Conservation (phyloP, 2,797 vertebrate genomes). For the Cuculus canorus region DNA sequence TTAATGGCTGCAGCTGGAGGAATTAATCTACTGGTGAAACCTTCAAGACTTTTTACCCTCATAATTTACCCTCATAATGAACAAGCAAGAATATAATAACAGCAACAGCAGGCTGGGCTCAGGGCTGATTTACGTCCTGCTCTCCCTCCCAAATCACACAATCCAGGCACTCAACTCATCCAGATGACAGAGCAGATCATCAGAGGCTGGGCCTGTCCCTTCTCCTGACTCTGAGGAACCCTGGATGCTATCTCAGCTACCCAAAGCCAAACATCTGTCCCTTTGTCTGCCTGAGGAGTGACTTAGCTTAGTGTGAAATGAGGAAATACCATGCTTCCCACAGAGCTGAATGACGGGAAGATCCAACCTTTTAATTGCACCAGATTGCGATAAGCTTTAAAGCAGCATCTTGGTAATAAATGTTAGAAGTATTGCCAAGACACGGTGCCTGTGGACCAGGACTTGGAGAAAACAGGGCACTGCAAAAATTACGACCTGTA, state of each 20-base stretch:
- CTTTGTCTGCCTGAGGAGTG: constrained; percentile 13
- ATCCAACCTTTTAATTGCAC: constrained; percentile 26
- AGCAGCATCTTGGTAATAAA: constrained; percentile 9
- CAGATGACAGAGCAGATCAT: not conserved
- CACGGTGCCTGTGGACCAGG: not conserved
- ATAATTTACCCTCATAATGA: not conserved
- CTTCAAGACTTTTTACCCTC: not conserved
- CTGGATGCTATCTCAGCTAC: constrained; percentile 8
- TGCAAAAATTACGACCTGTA: not conserved
- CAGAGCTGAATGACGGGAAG: constrained; percentile 26
- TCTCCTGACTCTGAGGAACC: not conserved
- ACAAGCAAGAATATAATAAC: not conserved
- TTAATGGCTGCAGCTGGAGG: not conserved
- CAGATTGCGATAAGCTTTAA: not conserved
- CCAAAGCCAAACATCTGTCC: not conserved
- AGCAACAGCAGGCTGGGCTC: not conserved
- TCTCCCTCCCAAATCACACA: not conserved
- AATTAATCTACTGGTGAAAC: not conserved
- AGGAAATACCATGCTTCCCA: constrained; percentile 48
- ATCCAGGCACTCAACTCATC: not conserved
- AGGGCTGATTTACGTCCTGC: not conserved
- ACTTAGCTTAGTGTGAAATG: not conserved
- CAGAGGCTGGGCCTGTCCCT: not conserved
- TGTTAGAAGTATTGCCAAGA: not conserved
- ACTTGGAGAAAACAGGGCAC: not conserved